phyloP scores from a whole-genome alignment of 1,140 invertebrate genomes.

The Gyrodactylus bullatarudis region DNA sequence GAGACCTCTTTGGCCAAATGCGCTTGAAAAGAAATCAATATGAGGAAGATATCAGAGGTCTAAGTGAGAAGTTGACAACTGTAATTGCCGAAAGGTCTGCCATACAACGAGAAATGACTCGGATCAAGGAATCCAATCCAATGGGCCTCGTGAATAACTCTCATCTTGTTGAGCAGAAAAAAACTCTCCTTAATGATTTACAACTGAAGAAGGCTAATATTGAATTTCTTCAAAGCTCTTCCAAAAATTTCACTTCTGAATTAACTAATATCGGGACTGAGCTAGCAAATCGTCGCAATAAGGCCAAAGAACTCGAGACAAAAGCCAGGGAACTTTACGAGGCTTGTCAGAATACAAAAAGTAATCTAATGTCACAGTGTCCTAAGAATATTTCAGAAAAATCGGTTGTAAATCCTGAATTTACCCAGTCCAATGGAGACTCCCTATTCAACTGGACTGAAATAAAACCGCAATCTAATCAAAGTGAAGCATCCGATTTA shows the following conservation, averaged over 20 bases:
- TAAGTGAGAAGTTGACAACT: background rate
- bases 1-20: background rate
- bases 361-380: background rate
- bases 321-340: background rate
- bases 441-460: too few relatives aligned
- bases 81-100: background rate
- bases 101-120: background rate
- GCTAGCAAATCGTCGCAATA: background rate
- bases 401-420: too few relatives aligned
- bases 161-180: background rate
- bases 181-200: background rate
- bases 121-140: background rate
- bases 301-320: background rate
- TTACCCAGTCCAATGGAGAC: too few relatives aligned
- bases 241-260: background rate
- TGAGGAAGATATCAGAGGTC: background rate
- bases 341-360: background rate
- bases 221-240: background rate
- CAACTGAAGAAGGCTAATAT: background rate
- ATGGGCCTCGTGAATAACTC: background rate
- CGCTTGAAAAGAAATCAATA: background rate
- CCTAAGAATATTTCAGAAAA: too few relatives aligned
- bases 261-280: background rate
- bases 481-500: background rate
- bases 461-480: too few relatives aligned